Evolutionary conservation across 2,797 vertebrate species (phyloP), one percentile per base, ranked within the genome.

Genomic region (Aeoliscus strigatus): DNA sequence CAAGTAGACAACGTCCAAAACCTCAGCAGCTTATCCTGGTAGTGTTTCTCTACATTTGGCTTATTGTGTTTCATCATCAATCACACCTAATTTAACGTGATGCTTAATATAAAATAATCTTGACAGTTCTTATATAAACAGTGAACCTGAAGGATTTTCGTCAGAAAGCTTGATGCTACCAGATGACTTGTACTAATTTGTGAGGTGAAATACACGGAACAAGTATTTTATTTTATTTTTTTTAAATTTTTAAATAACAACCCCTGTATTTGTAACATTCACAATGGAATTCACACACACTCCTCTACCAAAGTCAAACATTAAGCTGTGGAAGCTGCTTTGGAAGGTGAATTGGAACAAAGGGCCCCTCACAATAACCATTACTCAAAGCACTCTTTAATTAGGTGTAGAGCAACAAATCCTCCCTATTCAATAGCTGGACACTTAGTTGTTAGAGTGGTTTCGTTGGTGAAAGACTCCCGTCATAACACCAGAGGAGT

Each of bases 351-450:
- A 40, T n/a, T 43, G 54, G 55, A 81, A 84, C 75, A 83, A 84
- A 82, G 48, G 56, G 46, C 50, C 61, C 46, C 66, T 77, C 63
- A 8, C 41, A 65, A 70, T 45, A 68, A 71, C 56, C 53, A 39
- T 68, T 37, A 46, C 60, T 86, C 74, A 83, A 82, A 82, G 77
- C 70, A 57, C 71, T 54, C 40, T 83, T 85, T 88, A 84, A 87
- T 88, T 83, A 87, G 75, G 74, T 83, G 77, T 63, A 66, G 77
- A 68, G 73, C 73, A 82, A 84, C 80, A 83, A 85, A 86, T 83
- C 74, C 82, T 82, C 60, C 63, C 77, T 10, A 81, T 84, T 79
- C 69, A 86, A 64, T 6, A 41, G 66, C 67, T 13, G 67, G 83
- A 82, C 73, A 80, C 77, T 84, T 68, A 72, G 52, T 64, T 73